A percentile compares a stretch with the other conserved stretches of the same genome.
Conservation (phyloP, 2,113 vertebrate genomes). For the Myanophis thanlyinensis region DNA sequence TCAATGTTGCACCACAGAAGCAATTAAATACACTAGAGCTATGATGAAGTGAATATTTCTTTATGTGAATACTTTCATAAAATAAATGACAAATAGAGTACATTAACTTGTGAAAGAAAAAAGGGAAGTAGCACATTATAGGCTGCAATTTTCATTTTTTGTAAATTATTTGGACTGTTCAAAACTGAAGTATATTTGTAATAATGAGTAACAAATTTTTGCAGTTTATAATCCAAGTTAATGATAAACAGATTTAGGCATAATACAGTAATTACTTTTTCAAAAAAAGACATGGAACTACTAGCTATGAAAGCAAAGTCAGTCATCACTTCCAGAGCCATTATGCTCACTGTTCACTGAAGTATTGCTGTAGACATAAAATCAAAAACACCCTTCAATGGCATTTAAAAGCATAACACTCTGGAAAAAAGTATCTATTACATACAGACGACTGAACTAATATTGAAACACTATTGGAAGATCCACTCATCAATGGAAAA, state of each 20-base stretch:
- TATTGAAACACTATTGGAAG: neutral
- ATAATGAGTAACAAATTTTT: neutral
- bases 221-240: neutral
- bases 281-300: neutral
- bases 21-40: neutral
- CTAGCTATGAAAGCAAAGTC: neutral
- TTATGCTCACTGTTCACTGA: neutral
- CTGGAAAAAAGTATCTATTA: neutral
- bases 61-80: neutral
- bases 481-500: neutral
- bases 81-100: neutral
- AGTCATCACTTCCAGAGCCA: neutral
- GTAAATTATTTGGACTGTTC: neutral
- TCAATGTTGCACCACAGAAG: neutral
- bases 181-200: neutral
- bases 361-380: neutral
- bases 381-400: neutral
- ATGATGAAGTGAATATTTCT: neutral
- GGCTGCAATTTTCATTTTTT: neutral
- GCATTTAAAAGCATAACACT: neutral
- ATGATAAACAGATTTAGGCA: constrained; percentile 1
- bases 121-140: neutral
- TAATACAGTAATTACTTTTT: neutral
- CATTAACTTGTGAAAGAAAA: neutral
- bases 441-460: neutral